These are phyloP conservation scores for Albula glossodonta DNA, from an alignment of 2,113 vertebrate species.

Conservation along the genomic window DNA sequence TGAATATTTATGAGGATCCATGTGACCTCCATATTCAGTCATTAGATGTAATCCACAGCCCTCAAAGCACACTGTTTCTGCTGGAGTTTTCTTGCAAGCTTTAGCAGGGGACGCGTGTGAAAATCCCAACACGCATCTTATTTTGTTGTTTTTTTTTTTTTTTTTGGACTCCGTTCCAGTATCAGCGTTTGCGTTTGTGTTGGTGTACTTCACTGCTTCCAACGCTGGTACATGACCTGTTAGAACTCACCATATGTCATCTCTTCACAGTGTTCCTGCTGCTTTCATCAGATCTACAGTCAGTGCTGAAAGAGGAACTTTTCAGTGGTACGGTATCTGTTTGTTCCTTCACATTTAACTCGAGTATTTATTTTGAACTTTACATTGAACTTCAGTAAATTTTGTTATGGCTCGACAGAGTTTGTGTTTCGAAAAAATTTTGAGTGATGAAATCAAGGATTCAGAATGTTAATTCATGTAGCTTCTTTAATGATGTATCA, in stretches of 20 bases:
- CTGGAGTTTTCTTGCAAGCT: constrained; percentile 16
- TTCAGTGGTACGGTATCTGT: constrained; percentile 16
- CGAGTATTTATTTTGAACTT: neutral
- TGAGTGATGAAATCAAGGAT: too few species aligned
- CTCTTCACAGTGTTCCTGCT: constrained; percentile 26
- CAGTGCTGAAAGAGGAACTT: constrained; percentile 25
- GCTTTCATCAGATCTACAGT: constrained; percentile 25
- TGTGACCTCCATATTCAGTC: constrained; percentile 9
- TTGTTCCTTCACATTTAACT: neutral
- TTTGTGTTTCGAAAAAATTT: too few species aligned
- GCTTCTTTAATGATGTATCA: too few species aligned
- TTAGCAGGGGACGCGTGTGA: neutral
- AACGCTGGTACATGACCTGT: constrained; percentile 25
- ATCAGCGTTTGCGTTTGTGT: constrained; percentile 15
- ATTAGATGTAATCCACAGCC: constrained; percentile 36
- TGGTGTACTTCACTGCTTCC: constrained; percentile 25
- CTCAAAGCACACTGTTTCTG: constrained; percentile 7
- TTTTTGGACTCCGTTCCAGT: neutral
- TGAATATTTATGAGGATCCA: constrained; percentile 41
- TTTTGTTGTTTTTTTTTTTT: neutral
- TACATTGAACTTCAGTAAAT: neutral
- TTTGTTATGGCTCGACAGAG: neutral
- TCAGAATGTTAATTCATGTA: too few species aligned
- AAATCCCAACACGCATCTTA: neutral
- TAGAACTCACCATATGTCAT: constrained; percentile 44